Base-by-base conservation (phyloP, 2,797 vertebrate genomes). In the Garrulus glandarius region DNA sequence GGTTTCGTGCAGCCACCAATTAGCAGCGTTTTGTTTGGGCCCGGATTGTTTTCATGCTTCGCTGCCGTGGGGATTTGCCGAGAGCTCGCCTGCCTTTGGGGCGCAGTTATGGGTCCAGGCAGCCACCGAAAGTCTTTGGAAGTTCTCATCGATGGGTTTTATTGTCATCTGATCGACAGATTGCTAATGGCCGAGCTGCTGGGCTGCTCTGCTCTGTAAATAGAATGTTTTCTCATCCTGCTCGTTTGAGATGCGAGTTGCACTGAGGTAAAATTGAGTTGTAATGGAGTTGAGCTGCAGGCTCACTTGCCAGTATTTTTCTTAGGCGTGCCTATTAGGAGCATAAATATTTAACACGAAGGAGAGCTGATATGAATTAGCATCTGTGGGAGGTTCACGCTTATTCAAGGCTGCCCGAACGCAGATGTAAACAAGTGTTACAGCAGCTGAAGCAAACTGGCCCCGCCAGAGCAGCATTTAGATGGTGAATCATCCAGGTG, bases 341-440 rank as follows among this genome's bases (percentile, higher is more conserved):
- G n/a, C 70, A 79, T 94, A 75, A 89, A 84, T 92, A 88, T 92
- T 92, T 84, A 82, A 95, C 84, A 76, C 81, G 49, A 74, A 87
- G 85, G 90, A 95, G 96, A 91, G 53, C 78, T 29, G 34, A 82
- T 94, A 92, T 79, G 87, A 95, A 93, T 93, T 93, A 79, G 80
- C 55, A 22, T 65, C 92, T 13, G 75, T 70, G 81, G 94, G 93
- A 97, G 95, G 86, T 27, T 96, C 12, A 2, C 52, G 1, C 83
- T 92, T 63, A 49, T 32, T 70, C 86, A 41, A 59, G 84, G 83
- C 92, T 85, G 47, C 77, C 82, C 84, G 36, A 24, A 65, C 78
- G 32, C 46, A 61, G 82, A 41, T 81, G 91, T 89, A 96, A 95
- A 88, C 87, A 91, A 76, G 44, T 4, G 21, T 78, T 72, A 12